Evolutionary conservation across 2,797 vertebrate genomes (phyloP).

Genomic region (Sternotherus odoratus): DNA sequence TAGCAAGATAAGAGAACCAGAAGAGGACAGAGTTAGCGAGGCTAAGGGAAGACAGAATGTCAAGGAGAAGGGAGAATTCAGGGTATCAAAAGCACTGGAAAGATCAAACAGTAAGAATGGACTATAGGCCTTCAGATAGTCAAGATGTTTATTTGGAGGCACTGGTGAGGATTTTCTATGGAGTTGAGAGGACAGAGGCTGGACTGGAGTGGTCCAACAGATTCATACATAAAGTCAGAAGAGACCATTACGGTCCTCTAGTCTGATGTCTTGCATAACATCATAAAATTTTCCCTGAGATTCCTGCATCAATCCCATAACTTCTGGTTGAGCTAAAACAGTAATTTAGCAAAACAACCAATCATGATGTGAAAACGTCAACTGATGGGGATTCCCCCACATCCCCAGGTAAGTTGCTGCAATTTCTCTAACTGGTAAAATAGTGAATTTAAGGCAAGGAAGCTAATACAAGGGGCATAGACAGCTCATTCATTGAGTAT

Average conservation of each 20-base stretch:
- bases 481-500: no score
- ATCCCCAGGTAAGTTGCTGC: no score
- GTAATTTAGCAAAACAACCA: accelerated
- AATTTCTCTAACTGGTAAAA: no score
- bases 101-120: slow-evolving; percentile 47
- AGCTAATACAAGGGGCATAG: no score
- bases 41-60: neutral
- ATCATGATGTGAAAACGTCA: neutral
- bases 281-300: neutral
- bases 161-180: neutral
- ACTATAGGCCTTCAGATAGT: neutral
- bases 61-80: neutral
- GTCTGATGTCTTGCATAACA: accelerated
- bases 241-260: neutral
- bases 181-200: neutral
- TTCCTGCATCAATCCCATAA: neutral
- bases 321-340: neutral
- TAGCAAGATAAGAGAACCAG: no score
- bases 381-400: neutral
- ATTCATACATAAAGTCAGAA: neutral
- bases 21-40: neutral
- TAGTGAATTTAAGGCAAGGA: no score
- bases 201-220: no score
- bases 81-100: slow-evolving; percentile 8
- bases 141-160: neutral